Conservation (phyloP, 2,888 invertebrate genomes). For the Ornithoptera priamus region DNA sequence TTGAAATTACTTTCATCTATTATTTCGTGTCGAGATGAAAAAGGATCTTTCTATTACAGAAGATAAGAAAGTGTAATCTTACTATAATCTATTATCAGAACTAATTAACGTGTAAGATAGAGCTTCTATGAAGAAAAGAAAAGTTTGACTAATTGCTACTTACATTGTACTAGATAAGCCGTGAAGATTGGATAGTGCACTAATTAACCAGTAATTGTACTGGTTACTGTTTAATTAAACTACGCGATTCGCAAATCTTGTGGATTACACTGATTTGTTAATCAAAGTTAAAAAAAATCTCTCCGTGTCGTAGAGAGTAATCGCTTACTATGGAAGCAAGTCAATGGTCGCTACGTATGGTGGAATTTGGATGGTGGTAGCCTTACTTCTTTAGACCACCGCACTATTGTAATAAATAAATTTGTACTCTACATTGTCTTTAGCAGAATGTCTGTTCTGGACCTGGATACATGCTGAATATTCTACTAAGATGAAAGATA, state of each 20-base stretch:
- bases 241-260: neutral
- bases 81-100: neutral
- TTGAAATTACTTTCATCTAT: conserved; percentile 8
- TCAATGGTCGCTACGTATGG: too few relatives aligned
- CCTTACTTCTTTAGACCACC: too few relatives aligned
- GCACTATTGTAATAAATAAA: too few relatives aligned
- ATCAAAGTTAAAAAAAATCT: neutral
- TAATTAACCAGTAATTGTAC: neutral
- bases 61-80: conserved; percentile 2
- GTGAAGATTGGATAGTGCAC: neutral
- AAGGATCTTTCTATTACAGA: conserved; percentile 1
- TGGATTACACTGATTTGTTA: neutral
- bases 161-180: neutral
- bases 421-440: too few relatives aligned
- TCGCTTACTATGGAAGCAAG: too few relatives aligned
- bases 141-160: neutral
- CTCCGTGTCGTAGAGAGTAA: too few relatives aligned
- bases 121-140: neutral
- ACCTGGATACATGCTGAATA: too few relatives aligned
- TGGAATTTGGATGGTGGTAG: too few relatives aligned
- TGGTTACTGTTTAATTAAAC: neutral
- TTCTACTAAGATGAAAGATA: too few relatives aligned
- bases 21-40: conserved; percentile 4
- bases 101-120: conserved; percentile 1
- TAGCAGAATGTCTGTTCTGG: too few relatives aligned